phyloP scores from a whole-genome alignment of 1,140 invertebrate genomes.

The Hyposmocoma kahamanoa region DNA sequence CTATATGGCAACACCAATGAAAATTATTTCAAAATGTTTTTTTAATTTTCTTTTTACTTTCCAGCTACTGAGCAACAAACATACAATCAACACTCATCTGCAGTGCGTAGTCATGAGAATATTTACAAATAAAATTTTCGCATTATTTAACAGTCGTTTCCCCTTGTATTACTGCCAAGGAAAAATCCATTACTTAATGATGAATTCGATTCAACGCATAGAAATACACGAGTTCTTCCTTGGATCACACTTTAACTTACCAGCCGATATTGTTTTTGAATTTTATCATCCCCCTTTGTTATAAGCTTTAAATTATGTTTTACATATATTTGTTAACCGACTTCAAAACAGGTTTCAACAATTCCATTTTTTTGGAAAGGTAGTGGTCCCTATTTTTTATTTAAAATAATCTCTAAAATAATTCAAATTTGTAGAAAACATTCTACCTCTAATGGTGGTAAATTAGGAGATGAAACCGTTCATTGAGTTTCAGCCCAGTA shows the following conservation, averaged over 20 bases:
- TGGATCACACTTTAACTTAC: constrained; percentile 19
- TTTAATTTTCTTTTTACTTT: constrained; percentile 31
- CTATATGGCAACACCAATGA: too few relatives aligned
- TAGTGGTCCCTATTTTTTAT: too few relatives aligned
- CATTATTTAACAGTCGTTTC: constrained; percentile 28
- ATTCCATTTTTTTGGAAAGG: too few relatives aligned
- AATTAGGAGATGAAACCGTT: too few relatives aligned
- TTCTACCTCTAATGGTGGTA: too few relatives aligned
- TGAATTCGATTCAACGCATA: constrained; percentile 27
- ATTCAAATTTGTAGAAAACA: too few relatives aligned
- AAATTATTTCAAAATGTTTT: too few relatives aligned
- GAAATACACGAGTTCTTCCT: constrained; percentile 43
- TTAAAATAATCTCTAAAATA: too few relatives aligned
- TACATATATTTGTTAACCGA: too few relatives aligned
- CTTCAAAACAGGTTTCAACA: too few relatives aligned
- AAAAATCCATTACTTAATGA: constrained; percentile 15
- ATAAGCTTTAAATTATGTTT: too few relatives aligned
- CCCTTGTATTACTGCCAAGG: constrained; percentile 50
- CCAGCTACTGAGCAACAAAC: constrained; percentile 30
- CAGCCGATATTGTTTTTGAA: constrained; percentile 30
- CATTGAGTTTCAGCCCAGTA: too few relatives aligned
- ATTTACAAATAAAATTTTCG: constrained; percentile 25
- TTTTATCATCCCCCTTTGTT: constrained; percentile 48
- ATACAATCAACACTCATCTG: constrained; percentile 16
- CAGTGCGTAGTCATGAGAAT: constrained; percentile 39